Evolutionary conservation across 2,888 invertebrate species (phyloP).

Genomic region (Pachliopta kotzebuea): DNA sequence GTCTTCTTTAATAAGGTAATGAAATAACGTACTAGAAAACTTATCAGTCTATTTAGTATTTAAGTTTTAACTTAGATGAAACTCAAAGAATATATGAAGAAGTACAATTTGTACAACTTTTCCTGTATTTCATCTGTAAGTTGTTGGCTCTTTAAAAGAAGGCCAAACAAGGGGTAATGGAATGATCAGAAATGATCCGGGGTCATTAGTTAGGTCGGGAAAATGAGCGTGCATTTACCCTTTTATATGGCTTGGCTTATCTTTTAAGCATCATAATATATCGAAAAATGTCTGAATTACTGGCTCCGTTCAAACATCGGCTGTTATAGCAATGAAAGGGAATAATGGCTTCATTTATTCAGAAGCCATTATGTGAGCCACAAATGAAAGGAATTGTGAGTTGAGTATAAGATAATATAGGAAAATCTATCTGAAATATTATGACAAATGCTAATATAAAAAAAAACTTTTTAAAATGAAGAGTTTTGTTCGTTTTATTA

Average conservation of each 20-base stretch:
- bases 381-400: slow-evolving; percentile 17
- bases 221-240: slow-evolving; percentile 29
- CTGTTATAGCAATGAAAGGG: slow-evolving; percentile 27
- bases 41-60: too few species aligned
- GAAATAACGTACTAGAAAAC: background rate
- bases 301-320: slow-evolving; percentile 26
- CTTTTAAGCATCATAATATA: slow-evolving; percentile 31
- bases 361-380: slow-evolving; percentile 19
- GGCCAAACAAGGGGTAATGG: slow-evolving; percentile 16
- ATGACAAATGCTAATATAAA: too few species aligned
- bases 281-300: slow-evolving; percentile 30
- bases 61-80: too few species aligned
- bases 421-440: slow-evolving; percentile 3
- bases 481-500: too few species aligned
- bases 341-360: slow-evolving; percentile 29
- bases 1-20: background rate
- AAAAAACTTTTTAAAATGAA: too few species aligned
- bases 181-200: slow-evolving; percentile 14
- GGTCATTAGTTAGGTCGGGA: slow-evolving; percentile 25
- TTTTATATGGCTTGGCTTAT: slow-evolving; percentile 30
- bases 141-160: slow-evolving; percentile 3
- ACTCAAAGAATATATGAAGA: too few species aligned
- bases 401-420: slow-evolving; percentile 5
- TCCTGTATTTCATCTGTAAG: slow-evolving; percentile 2
- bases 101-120: background rate